A percentile compares a stretch with the other conserved stretches of the same genome.
Conservation (phyloP, 30 jellyfish, hydroid and myxozoan genomes). For the Aurelia aurita complex sp. Pacific region DNA sequence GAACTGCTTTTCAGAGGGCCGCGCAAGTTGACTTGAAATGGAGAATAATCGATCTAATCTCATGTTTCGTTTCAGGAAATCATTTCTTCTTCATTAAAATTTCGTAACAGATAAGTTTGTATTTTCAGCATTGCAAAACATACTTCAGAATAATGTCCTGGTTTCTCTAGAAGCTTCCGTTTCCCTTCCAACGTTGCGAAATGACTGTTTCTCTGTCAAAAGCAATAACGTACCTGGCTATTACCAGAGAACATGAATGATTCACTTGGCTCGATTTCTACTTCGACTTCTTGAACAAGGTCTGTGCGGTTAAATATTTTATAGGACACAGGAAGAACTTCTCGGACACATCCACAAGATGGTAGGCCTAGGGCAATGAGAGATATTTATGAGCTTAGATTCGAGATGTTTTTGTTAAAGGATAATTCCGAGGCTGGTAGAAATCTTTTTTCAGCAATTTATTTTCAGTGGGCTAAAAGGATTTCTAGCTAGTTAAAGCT, state of each 20-base stretch:
- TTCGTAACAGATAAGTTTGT: not conserved
- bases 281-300: conserved; percentile 94
- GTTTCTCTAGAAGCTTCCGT: not conserved
- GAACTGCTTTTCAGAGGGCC: too few species aligned
- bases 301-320: conserved; percentile 71
- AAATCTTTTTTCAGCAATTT: too few species aligned
- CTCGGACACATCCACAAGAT: conserved; percentile 86
- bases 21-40: too few species aligned
- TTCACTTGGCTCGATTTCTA: conserved; percentile 85
- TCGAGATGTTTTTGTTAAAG: too few species aligned
- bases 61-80: too few species aligned
- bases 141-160: not conserved
- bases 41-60: too few species aligned
- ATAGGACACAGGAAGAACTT: conserved; percentile 73
- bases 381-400: not conserved
- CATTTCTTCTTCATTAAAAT: too few species aligned
- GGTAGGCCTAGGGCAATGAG: conserved; percentile 63
- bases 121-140: not conserved
- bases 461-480: too few species aligned
- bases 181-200: too few species aligned
- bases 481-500: too few species aligned
- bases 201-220: too few species aligned
- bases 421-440: too few species aligned
- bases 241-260: conserved; percentile 92
- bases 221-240: conserved; percentile 68